These are phyloP conservation scores for Psittacus erithacus DNA, from an alignment of 2,113 vertebrate genomes.

Conservation along the genomic window DNA sequence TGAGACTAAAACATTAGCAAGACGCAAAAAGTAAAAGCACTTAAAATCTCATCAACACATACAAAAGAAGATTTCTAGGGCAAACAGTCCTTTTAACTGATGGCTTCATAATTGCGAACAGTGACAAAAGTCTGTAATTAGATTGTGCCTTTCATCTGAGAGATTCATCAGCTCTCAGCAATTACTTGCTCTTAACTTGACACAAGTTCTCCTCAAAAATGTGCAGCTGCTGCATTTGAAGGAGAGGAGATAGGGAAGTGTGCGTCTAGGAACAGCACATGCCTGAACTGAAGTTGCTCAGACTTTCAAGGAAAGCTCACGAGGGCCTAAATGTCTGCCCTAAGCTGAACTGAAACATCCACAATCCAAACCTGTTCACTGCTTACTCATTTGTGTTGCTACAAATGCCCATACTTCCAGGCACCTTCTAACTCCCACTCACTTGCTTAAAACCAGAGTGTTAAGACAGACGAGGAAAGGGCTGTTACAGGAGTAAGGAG, in stretches of 20 bases:
- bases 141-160: background rate
- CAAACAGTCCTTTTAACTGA: background rate
- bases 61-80: background rate
- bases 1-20: background rate
- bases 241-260: background rate
- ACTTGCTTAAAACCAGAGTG: background rate
- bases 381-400: conserved; percentile 9
- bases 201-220: background rate
- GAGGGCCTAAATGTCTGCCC: background rate
- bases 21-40: background rate
- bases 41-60: background rate
- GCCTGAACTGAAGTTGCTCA: background rate
- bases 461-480: background rate
- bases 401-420: background rate
- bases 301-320: background rate
- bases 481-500: background rate
- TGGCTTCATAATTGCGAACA: background rate
- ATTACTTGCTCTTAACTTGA: conserved; percentile 1
- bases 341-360: conserved; percentile 10
- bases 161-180: background rate
- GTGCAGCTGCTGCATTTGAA: background rate
- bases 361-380: background rate
- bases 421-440: conserved; percentile 39
- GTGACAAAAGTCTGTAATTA: conserved; percentile 3
- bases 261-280: background rate